phyloP scores from a whole-genome alignment of 1,140 invertebrate genomes.

The Drosophila tropicalis region DNA sequence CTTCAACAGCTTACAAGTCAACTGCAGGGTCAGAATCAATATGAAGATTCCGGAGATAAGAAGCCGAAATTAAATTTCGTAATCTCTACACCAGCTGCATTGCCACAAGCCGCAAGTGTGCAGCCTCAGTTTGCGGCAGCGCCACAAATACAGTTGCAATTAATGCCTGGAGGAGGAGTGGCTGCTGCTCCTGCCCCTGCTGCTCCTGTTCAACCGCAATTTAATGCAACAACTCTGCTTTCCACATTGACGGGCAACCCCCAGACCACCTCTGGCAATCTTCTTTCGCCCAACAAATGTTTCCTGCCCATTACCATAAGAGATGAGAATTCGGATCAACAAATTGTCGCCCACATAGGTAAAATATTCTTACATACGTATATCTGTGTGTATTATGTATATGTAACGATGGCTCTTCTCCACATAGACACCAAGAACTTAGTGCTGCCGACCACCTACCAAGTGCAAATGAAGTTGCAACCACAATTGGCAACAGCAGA shows the following conservation, averaged over 20 bases:
- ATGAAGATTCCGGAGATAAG: conserved; percentile 62
- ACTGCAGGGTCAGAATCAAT: conserved; percentile 52
- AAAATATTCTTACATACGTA: no score
- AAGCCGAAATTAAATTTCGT: conserved; percentile 84
- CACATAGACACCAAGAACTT: conserved; percentile 80
- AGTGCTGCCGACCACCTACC: conserved; percentile 79
- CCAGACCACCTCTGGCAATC: conserved; percentile 37
- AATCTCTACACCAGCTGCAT: conserved; percentile 57
- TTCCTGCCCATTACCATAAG: conserved; percentile 80
- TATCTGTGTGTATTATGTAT: no score
- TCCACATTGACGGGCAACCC: conserved; percentile 45
- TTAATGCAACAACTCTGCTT: conserved; percentile 64
- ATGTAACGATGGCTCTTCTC: no score
- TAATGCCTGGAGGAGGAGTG: conserved; percentile 55
- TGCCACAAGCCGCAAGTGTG: conserved; percentile 26
- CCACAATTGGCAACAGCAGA: conserved; percentile 77
- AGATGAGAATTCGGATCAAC: conserved; percentile 80
- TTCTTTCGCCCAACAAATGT: conserved; percentile 80
- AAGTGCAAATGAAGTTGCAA: conserved; percentile 82
- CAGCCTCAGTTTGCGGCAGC: conserved; percentile 33
- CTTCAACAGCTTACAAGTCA: conserved; percentile 67
- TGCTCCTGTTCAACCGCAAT: conserved; percentile 30
- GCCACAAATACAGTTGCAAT: conserved; percentile 80
- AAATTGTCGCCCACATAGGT: conserved; percentile 72
- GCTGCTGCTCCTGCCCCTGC: conserved; percentile 13